phyloP scores from a whole-genome alignment of 1,140 invertebrate genomes.

The Drosophila triauraria region DNA sequence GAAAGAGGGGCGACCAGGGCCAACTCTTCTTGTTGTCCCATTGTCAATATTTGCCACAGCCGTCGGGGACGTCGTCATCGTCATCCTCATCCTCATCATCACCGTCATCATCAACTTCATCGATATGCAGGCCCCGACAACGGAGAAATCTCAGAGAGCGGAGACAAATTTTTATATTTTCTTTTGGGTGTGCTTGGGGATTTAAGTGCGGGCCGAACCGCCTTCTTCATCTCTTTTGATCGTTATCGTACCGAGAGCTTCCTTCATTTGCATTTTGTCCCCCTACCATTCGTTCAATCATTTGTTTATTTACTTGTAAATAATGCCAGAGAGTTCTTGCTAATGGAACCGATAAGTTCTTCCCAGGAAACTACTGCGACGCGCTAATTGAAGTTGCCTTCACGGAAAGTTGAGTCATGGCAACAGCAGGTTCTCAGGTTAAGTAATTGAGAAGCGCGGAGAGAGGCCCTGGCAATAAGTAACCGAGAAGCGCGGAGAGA shows the following conservation, averaged over 20 bases:
- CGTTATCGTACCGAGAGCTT: conserved; percentile 32
- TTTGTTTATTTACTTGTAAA: conserved; percentile 65
- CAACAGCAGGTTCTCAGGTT: neutral
- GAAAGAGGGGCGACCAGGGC: conserved; percentile 10
- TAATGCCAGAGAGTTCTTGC: conserved; percentile 28
- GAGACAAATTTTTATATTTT: conserved; percentile 35
- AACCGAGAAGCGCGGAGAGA: neutral
- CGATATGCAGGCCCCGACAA: conserved; percentile 55
- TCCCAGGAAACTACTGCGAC: conserved; percentile 3
- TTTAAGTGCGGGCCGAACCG: conserved; percentile 8
- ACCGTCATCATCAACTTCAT: conserved; percentile 45
- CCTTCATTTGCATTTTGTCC: conserved; percentile 66
- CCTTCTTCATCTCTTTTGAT: conserved; percentile 43
- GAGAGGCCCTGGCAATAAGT: neutral
- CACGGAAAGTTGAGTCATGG: conserved; percentile 33
- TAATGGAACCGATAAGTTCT: conserved; percentile 53
- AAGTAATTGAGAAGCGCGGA: conserved; percentile 6
- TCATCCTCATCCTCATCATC: conserved; percentile 41
- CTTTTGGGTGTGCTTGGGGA: conserved; percentile 3
- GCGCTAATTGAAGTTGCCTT: conserved; percentile 50
- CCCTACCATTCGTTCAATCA: conserved; percentile 53
- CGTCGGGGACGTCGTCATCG: conserved; percentile 37
- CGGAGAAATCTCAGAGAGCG: conserved; percentile 49
- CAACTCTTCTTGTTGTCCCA: conserved; percentile 47
- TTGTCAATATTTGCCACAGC: conserved; percentile 73